phyloP scores from a whole-genome alignment of 2,113 vertebrate genomes.

The Psilopsiagon aymara region DNA sequence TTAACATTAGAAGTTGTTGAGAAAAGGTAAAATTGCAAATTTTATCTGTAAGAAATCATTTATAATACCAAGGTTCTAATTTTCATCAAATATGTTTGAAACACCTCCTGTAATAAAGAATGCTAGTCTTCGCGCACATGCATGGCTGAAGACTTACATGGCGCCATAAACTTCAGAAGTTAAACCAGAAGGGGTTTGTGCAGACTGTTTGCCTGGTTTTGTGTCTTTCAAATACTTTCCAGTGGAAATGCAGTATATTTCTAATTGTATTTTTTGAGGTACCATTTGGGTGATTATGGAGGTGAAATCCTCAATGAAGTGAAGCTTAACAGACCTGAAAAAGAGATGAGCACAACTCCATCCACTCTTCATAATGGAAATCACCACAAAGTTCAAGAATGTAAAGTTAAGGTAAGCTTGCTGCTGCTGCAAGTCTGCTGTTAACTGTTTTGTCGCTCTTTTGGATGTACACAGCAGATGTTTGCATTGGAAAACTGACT shows the following conservation, averaged over 20 bases:
- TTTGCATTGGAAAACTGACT: not conserved
- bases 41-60: not conserved
- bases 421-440: not conserved
- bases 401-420: conserved; percentile 85
- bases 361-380: conserved; percentile 83
- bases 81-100: not conserved
- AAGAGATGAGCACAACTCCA: conserved; percentile 79
- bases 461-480: not conserved
- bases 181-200: not conserved
- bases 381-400: conserved; percentile 86
- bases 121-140: not conserved
- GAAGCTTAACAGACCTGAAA: conserved; percentile 85
- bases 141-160: not conserved
- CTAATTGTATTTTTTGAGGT: conserved; percentile 73
- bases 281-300: conserved; percentile 89
- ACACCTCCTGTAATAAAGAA: not conserved
- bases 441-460: fast-evolving
- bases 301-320: conserved; percentile 90
- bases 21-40: conserved; percentile 81
- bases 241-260: not conserved
- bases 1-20: conserved; percentile 92
- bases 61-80: not conserved
- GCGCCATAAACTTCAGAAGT: not conserved
- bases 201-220: not conserved
- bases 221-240: not conserved